Evolutionary conservation across 2,113 vertebrate genomes (phyloP), one percentile per base, ranked within the genome.

Genomic region (Paedocypris sp.): DNA sequence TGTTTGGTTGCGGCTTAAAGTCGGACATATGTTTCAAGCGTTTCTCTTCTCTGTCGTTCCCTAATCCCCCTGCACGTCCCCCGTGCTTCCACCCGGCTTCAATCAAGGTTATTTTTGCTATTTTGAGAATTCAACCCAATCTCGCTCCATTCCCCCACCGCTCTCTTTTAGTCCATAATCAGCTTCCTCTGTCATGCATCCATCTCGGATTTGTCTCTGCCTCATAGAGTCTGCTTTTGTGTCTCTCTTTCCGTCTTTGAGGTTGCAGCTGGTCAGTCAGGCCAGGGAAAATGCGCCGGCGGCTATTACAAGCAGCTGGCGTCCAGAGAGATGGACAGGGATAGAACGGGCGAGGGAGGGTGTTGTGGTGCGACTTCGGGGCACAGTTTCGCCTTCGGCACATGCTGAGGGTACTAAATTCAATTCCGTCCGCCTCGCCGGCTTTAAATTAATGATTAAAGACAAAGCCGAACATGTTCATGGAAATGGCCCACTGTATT

Each of bases 181-280:
- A 39, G 16, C n/a, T 16, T 36, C 18, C 2, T 11, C 53, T 45
- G 39, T 23, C 41, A 13, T 15, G 15, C 1, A 3, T 54, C 45
- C 36, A 16, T 19, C 32, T 26, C 19, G 20, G 18, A 22, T 23
- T 32, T 12, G 9, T 12, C 16, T 42, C 19, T 13, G 22, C 20
- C 35, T 48, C 15, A 31, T 8, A 49, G 58, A 53, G 45, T 59
- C 6, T 69, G 67, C 69, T 49, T 60, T 31, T 71, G 49, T 61
- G 10, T 48, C 48, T 47, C 18, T 38, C 52, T 38, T 47, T 28
- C 39, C 28, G 11, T 33, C 33, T 53, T 38, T 33, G 49, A 53
- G 39, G 73, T 69, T 79, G 73, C 77, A 79, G 76, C 79, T 84
- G 82, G 77, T 75, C 74, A 78, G 66, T 72, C 73, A 49, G 71